A percentile compares a stretch with the other conserved stretches of the same genome.
Evolutionary conservation across 2,113 vertebrate species (phyloP).

Genomic region (Columbina picui): DNA sequence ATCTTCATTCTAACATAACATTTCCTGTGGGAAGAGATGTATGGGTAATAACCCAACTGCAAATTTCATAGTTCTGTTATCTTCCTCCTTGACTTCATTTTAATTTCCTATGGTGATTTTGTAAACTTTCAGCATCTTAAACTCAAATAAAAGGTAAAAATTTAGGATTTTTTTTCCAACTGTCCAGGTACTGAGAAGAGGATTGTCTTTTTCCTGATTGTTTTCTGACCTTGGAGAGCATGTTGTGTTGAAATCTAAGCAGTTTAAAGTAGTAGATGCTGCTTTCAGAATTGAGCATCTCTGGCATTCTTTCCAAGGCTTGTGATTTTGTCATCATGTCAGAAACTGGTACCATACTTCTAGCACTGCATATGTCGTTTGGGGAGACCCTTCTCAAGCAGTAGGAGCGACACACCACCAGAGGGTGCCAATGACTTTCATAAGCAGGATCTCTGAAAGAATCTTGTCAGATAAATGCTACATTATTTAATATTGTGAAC

Average conservation of each 20-base stretch:
- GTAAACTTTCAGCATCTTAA: background rate
- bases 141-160: background rate
- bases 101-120: background rate
- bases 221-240: background rate
- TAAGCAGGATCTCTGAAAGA: background rate
- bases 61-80: background rate
- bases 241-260: background rate
- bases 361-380: fast-evolving
- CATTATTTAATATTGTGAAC: background rate
- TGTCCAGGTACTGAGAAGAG: background rate
- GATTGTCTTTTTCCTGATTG: background rate
- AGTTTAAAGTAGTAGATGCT: background rate
- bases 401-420: background rate
- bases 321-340: background rate
- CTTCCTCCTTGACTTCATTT: background rate
- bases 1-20: background rate
- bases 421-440: slow-evolving; percentile 60
- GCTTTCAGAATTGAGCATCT: background rate
- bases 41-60: background rate
- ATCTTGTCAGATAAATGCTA: background rate
- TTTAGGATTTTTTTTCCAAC: background rate
- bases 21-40: background rate
- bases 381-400: background rate
- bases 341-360: background rate
- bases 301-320: background rate